A percentile compares a stretch with the other conserved stretches of the same genome.
Evolutionary conservation across 2,888 invertebrate species (phyloP).

Genomic region (Xestia xanthographa): DNA sequence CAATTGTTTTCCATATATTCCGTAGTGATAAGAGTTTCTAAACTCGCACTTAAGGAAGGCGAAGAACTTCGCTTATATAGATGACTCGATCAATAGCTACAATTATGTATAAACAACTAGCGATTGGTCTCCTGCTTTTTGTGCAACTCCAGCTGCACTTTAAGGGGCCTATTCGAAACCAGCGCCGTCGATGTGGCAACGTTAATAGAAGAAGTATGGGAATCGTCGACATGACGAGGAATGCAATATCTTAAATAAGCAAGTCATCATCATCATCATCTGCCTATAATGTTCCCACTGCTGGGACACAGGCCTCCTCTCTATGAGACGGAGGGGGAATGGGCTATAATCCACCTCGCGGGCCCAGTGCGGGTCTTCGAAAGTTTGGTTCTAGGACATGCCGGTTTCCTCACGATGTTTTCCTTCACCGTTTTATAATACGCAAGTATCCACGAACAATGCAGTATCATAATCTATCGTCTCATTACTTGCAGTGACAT

Average conservation of each 20-base stretch:
- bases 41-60: background rate
- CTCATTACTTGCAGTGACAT: constrained; percentile 92
- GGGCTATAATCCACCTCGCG: too few species aligned
- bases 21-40: background rate
- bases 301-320: too few species aligned
- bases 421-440: too few species aligned
- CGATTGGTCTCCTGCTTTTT: background rate
- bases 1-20: background rate
- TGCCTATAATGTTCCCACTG: too few species aligned
- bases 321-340: too few species aligned
- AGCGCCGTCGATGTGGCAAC: background rate
- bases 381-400: too few species aligned
- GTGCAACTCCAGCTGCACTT: background rate
- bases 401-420: too few species aligned
- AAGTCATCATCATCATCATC: too few species aligned
- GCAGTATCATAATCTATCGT: background rate
- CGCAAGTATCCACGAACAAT: background rate
- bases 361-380: too few species aligned
- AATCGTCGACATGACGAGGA: background rate
- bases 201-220: background rate
- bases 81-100: background rate
- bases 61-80: background rate
- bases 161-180: background rate
- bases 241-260: too few species aligned
- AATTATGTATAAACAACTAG: background rate